Base-by-base conservation (phyloP, 2,888 invertebrate genomes). In the Melinaea marsaeus region DNA sequence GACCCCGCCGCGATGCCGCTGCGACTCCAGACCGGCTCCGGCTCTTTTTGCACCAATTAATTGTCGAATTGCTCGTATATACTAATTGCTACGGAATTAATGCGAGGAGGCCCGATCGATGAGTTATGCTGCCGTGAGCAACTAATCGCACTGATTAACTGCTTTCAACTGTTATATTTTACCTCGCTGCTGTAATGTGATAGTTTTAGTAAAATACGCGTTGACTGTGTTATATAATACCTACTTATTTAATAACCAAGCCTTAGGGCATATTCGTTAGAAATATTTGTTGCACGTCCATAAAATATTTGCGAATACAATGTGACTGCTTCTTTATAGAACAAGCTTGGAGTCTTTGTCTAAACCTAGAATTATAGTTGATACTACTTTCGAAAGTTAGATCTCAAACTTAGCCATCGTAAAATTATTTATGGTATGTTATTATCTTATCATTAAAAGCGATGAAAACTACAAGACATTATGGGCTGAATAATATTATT, bases 1-100 rank as follows among this genome's bases (percentile, higher is more conserved):
- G 85, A 82, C 84, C 84, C 87, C 81, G 82, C 78, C 81, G 84
- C 86, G 87, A 84, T 84, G 78, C 83, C 85, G 85, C 79, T 77
- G 83, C 86, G 85, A 81, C 80, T 79, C 83, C 85, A 80, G 75
- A 78, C 79, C 85, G 81, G 83, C 79, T 79, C 80, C 82, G 79
- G 79, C 85, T 84, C 84, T 88, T 90, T 89, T 88, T 88, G 86
- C 85, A 84, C 88, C 83, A 86, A 89, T 89, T 90, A 89, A 89
- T 89, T 88, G 86, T 89, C 85, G 85, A 88, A 88, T 86, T 84
- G 84, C 84, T 85, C 84, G 83, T 81, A 84, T 86, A 87, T 86
- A 87, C 87, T 88, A 84, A 90, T 88, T 85, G 85, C 85, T 82
- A 83, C 80, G 80, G 84, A 87, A 87, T 88, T 88, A 87, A 86